Percentiles rank a stretch among this genome's conserved stretches.
phyloP scores from a whole-genome alignment of 2,888 invertebrate species.

The Emmelina monodactyla region DNA sequence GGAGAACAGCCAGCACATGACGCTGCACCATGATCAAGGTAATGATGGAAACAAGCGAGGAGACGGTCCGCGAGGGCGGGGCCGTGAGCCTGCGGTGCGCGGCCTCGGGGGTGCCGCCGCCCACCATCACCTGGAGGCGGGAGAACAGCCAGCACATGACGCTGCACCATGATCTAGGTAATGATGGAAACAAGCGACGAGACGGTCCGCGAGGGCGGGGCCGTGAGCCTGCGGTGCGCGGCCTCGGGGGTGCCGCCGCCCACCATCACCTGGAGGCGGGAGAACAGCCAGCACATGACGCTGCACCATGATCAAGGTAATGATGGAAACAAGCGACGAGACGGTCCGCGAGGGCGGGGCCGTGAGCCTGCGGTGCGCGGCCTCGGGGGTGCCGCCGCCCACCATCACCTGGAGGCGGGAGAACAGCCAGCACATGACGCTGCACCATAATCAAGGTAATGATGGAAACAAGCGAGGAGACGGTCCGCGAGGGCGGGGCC shows the following conservation, averaged over 20 bases:
- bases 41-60: too few species aligned
- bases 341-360: conserved; percentile 80
- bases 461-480: too few species aligned
- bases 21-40: too few species aligned
- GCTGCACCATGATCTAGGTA: too few species aligned
- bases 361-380: conserved; percentile 80
- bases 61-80: conserved; percentile 79
- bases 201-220: conserved; percentile 79
- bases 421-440: conserved; percentile 60
- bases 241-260: conserved; percentile 82
- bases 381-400: conserved; percentile 79
- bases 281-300: conserved; percentile 65
- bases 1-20: conserved; percentile 67
- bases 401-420: conserved; percentile 82
- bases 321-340: too few species aligned
- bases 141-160: conserved; percentile 68
- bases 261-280: conserved; percentile 80
- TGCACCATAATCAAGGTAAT: too few species aligned
- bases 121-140: conserved; percentile 80
- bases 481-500: conserved; percentile 79
- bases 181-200: too few species aligned
- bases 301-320: too few species aligned
- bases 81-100: conserved; percentile 81
- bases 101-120: conserved; percentile 79
- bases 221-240: conserved; percentile 79